phyloP scores from a whole-genome alignment of 1,140 invertebrate species.

The Amphibalanus amphitrite region DNA sequence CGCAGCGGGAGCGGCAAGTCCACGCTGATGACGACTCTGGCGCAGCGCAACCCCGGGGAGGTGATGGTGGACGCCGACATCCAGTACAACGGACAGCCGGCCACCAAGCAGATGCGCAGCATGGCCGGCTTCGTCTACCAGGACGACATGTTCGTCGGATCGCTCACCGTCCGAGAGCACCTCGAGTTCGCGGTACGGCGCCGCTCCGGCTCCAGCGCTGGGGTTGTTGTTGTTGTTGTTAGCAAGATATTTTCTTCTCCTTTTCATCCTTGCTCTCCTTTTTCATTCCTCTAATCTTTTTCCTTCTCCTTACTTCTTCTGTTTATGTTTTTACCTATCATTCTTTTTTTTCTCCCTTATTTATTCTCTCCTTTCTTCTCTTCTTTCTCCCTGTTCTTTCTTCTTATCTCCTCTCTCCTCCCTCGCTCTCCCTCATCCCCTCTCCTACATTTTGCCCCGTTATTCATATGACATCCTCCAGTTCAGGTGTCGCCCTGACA shows the following conservation, averaged over 20 bases:
- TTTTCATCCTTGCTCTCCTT: no score
- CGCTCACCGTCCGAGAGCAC: slow-evolving; percentile 36
- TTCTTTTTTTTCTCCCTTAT: no score
- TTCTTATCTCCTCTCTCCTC: slow-evolving; percentile 7
- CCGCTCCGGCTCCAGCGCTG: not conserved
- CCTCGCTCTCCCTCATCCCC: no score
- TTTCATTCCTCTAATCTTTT: no score
- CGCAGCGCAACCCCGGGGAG: slow-evolving; percentile 23
- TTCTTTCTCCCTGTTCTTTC: no score
- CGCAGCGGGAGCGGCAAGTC: slow-evolving; percentile 32
- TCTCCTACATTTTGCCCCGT: no score
- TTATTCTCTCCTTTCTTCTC: no score
- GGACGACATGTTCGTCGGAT: slow-evolving; percentile 36
- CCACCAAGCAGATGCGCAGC: slow-evolving; percentile 24
- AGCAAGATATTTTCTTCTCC: no score
- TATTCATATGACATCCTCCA: no score
- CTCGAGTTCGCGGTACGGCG: slow-evolving; percentile 30
- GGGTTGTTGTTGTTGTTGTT: no score
- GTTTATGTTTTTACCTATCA: slow-evolving; percentile 7
- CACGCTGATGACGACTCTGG: slow-evolving; percentile 30
- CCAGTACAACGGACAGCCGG: slow-evolving; percentile 25
- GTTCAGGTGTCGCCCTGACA: no score
- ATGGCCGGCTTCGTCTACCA: slow-evolving; percentile 38
- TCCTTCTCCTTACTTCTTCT: not conserved
- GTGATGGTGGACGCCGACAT: slow-evolving; percentile 29